Evolutionary conservation across 1,140 invertebrate species (phyloP).

Genomic region (Drosophila leontia): DNA sequence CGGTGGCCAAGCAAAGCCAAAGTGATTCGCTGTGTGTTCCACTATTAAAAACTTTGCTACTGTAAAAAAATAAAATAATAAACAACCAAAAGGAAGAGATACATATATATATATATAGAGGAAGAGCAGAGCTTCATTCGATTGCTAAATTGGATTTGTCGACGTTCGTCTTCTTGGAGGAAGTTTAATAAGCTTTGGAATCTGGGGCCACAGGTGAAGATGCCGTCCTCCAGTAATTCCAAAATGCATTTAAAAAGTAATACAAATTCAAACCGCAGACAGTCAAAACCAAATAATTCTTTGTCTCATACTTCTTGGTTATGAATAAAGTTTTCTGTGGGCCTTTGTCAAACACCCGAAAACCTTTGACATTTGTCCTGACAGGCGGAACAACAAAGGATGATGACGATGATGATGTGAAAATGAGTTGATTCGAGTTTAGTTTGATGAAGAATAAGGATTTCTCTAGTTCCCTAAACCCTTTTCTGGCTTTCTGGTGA

Average conservation of each 20-base stretch:
- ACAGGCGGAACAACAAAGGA: slow-evolving; percentile 16
- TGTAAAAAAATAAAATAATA: slow-evolving; percentile 22
- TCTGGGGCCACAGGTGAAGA: slow-evolving; percentile 38
- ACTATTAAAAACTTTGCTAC: slow-evolving; percentile 76
- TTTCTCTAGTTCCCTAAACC: slow-evolving; percentile 13
- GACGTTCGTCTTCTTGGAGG: slow-evolving; percentile 23
- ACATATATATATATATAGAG: slow-evolving; percentile 10
- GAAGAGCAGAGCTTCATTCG: slow-evolving; percentile 40
- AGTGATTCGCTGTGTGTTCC: slow-evolving; percentile 52
- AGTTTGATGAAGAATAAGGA: neutral
- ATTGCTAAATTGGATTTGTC: slow-evolving; percentile 75
- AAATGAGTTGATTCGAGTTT: slow-evolving; percentile 24
- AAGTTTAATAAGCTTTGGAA: slow-evolving; percentile 35
- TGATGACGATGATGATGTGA: slow-evolving; percentile 29
- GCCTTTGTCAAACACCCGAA: slow-evolving; percentile 9
- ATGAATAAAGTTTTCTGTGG: slow-evolving; percentile 49
- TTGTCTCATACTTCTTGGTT: slow-evolving; percentile 37
- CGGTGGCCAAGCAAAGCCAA: slow-evolving; percentile 67
- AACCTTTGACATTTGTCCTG: slow-evolving; percentile 48
- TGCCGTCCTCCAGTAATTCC: neutral
- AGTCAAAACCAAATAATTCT: slow-evolving; percentile 23
- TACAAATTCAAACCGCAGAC: slow-evolving; percentile 18
- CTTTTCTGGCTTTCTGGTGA: slow-evolving; percentile 41
- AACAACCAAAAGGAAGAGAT: slow-evolving; percentile 16
- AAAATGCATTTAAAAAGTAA: slow-evolving; percentile 21